Evolutionary conservation across 2,113 vertebrate species (phyloP).

Genomic region (Tetraodon nigroviridis): DNA sequence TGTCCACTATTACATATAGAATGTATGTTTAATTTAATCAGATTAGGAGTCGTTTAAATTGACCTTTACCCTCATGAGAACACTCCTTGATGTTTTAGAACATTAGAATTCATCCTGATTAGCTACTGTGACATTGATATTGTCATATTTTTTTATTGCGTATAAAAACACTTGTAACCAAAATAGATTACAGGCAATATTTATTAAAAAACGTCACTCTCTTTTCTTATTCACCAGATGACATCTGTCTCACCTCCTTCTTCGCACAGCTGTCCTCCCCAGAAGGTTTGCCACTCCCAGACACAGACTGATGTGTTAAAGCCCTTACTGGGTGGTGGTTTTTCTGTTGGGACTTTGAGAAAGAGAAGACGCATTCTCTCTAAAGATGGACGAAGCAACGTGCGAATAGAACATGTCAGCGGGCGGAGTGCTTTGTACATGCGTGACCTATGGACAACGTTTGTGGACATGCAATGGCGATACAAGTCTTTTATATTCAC

Average conservation of each 20-base stretch:
- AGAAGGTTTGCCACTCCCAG: constrained; percentile 92
- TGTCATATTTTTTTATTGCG: too few species aligned
- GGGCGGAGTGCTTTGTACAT: constrained; percentile 89
- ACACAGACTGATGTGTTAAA: constrained; percentile 89
- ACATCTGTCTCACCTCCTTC: constrained; percentile 69
- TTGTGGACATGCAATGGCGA: constrained; percentile 97
- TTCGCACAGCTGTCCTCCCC: constrained; percentile 74
- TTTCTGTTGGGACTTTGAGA: constrained; percentile 41
- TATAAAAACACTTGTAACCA: not conserved
- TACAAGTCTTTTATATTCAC: constrained; percentile 95
- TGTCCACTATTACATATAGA: too few species aligned
- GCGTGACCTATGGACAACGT: constrained; percentile 98
- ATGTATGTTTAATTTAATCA: not conserved
- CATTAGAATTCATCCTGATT: too few species aligned
- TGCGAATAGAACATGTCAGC: constrained; percentile 86
- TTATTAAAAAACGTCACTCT: not conserved
- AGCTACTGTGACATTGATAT: too few species aligned
- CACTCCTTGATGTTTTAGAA: too few species aligned
- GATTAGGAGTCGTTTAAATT: too few species aligned
- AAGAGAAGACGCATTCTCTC: constrained; percentile 85
- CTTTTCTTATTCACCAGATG: constrained; percentile 57
- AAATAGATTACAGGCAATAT: not conserved
- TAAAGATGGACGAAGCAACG: constrained; percentile 94
- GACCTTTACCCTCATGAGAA: too few species aligned
- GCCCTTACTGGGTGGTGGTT: constrained; percentile 75